These are phyloP conservation scores for Microctonus brassicae DNA, from an alignment of 2,888 invertebrate species.

Conservation along the genomic window DNA sequence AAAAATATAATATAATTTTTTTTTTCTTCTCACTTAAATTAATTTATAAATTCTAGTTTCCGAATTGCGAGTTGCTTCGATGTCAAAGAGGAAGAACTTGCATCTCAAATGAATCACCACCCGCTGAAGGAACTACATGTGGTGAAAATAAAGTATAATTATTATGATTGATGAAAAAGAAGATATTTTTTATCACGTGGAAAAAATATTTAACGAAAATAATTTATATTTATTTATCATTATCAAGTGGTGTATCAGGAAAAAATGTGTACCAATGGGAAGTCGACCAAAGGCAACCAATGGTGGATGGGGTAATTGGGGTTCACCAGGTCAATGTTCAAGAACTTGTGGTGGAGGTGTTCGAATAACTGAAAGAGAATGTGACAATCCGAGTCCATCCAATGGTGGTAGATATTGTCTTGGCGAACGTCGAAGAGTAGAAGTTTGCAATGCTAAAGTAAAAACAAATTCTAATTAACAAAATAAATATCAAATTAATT, in stretches of 20 bases:
- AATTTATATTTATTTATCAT: constrained; percentile 41
- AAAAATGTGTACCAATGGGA: constrained; percentile 84
- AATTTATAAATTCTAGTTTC: constrained; percentile 5
- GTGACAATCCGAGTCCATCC: constrained; percentile 85
- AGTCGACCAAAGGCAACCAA: constrained; percentile 78
- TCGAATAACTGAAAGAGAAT: constrained; percentile 81
- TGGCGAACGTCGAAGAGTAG: constrained; percentile 82
- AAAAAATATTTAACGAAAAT: no score
- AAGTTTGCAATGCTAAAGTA: constrained; percentile 69
- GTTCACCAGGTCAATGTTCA: constrained; percentile 84
- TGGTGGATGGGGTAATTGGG: constrained; percentile 91
- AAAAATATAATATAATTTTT: neutral
- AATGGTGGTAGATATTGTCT: constrained; percentile 89
- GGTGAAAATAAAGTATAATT: constrained; percentile 73
- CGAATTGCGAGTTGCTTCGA: constrained; percentile 57
- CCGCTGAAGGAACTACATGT: constrained; percentile 78
- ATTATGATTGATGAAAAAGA: no score
- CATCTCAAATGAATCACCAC: constrained; percentile 72
- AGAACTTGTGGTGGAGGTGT: constrained; percentile 90
- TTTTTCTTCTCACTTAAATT: neutral
- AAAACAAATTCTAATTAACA: neutral
- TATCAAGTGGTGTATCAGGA: constrained; percentile 86
- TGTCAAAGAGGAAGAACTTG: constrained; percentile 65
- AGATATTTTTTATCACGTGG: no score
- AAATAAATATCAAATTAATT: neutral